Evolutionary conservation across 2,888 invertebrate genomes (phyloP).

Genomic region (Alcis repandata): DNA sequence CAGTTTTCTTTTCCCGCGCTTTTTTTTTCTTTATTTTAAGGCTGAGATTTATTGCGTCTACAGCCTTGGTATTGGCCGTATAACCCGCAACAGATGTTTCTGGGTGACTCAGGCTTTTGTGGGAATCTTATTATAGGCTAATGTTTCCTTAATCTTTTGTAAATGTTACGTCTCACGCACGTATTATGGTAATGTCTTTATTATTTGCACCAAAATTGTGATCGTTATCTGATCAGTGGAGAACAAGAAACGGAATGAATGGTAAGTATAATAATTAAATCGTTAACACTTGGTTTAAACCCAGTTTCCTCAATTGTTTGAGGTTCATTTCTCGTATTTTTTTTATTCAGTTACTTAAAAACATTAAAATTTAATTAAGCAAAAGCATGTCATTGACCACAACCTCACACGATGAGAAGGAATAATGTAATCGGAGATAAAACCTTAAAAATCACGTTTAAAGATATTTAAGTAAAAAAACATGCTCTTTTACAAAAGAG

Average conservation of each 20-base stretch:
- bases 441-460: too few relatives aligned
- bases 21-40: slow-evolving; percentile 54
- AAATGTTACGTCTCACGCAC: slow-evolving; percentile 26
- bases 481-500: too few relatives aligned
- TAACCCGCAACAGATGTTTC: slow-evolving; percentile 66
- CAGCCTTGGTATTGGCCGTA: slow-evolving; percentile 58
- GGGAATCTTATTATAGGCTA: slow-evolving; percentile 45
- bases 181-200: slow-evolving; percentile 26
- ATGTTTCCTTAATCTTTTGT: slow-evolving; percentile 44
- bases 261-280: not conserved
- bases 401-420: too few relatives aligned
- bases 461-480: too few relatives aligned
- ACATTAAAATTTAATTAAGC: too few relatives aligned
- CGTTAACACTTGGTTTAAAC: not conserved
- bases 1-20: slow-evolving; percentile 50
- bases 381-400: too few relatives aligned
- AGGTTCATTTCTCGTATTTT: not conserved
- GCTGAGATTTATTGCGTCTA: slow-evolving; percentile 66
- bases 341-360: too few relatives aligned
- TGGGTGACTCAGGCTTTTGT: slow-evolving; percentile 47
- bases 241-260: not conserved
- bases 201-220: slow-evolving; percentile 13
- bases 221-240: slow-evolving; percentile 4
- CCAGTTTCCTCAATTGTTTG: not conserved
- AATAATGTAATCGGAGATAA: too few relatives aligned